Evolutionary conservation across 1,140 invertebrate species (phyloP).

Genomic region (Eriosoma lanigerum): DNA sequence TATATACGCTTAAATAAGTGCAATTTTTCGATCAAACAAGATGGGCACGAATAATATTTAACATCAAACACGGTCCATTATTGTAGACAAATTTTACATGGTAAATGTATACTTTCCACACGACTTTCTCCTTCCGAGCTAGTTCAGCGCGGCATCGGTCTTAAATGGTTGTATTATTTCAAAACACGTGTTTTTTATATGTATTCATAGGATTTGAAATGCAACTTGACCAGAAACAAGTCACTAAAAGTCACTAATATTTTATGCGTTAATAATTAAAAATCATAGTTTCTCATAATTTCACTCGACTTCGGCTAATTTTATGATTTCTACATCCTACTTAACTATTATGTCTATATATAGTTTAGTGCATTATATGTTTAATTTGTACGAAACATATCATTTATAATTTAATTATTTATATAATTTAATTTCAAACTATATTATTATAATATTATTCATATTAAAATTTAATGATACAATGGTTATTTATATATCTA

Average conservation of each 20-base stretch:
- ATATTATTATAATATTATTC: not conserved
- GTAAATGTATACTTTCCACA: not conserved
- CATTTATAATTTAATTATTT: not conserved
- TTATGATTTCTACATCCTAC: conserved; percentile 4
- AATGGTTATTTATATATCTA: too few relatives aligned
- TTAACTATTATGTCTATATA: not conserved
- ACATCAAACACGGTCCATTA: not conserved
- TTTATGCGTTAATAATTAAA: not conserved
- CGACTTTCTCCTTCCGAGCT: conserved; percentile 10
- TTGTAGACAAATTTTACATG: not conserved
- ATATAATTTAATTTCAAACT: not conserved
- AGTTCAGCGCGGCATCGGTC: not conserved
- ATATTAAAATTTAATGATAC: too few relatives aligned
- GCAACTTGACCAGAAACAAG: not conserved
- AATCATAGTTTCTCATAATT: conserved; percentile 12
- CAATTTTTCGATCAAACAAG: conserved; percentile 1
- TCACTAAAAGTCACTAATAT: conserved; percentile 2
- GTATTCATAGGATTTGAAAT: not conserved
- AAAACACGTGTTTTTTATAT: not conserved
- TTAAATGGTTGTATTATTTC: not conserved
- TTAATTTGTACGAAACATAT: not conserved
- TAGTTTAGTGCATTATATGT: not conserved
- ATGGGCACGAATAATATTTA: not conserved
- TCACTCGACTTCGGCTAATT: not conserved
- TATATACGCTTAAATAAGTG: not conserved